Evolutionary conservation across 2,113 vertebrate species (phyloP).

Genomic region (Leucopsar rothschildi): DNA sequence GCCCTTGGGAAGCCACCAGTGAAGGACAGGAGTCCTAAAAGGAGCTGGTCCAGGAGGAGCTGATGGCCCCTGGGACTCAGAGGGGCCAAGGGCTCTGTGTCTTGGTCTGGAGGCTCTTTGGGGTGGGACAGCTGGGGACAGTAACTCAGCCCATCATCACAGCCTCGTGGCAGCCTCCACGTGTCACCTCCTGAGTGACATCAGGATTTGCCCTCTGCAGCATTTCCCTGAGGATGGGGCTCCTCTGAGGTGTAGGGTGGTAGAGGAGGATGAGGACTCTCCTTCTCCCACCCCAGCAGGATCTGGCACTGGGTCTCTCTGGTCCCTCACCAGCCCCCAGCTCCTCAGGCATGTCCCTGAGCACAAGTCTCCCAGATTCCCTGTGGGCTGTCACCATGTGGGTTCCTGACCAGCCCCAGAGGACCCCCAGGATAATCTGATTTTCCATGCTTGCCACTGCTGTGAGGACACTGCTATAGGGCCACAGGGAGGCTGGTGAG

Average conservation of each 20-base stretch:
- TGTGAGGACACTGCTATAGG: neutral
- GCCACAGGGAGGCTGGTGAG: neutral
- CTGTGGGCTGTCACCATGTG: neutral
- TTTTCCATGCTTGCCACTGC: neutral
- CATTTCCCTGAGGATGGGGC: neutral
- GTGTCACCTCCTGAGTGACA: neutral
- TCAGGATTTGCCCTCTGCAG: neutral
- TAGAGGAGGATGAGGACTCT: neutral
- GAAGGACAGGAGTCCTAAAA: neutral
- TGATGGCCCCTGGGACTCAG: neutral
- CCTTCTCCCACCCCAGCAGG: neutral
- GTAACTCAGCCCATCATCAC: neutral
- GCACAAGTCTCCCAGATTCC: neutral
- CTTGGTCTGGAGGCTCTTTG: neutral
- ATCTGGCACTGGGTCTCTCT: neutral
- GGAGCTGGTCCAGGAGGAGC: neutral
- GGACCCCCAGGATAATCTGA: neutral
- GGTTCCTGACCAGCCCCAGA: neutral
- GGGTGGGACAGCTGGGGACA: neutral
- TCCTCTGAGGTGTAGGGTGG: accelerated
- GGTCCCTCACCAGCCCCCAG: neutral
- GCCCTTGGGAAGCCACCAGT: neutral
- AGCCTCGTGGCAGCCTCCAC: neutral
- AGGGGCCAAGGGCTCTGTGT: neutral
- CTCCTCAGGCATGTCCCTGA: neutral